Evolutionary conservation across 2,888 invertebrate genomes (phyloP), one percentile per base, ranked within the genome.

Genomic region (Zeuzera pyrina): DNA sequence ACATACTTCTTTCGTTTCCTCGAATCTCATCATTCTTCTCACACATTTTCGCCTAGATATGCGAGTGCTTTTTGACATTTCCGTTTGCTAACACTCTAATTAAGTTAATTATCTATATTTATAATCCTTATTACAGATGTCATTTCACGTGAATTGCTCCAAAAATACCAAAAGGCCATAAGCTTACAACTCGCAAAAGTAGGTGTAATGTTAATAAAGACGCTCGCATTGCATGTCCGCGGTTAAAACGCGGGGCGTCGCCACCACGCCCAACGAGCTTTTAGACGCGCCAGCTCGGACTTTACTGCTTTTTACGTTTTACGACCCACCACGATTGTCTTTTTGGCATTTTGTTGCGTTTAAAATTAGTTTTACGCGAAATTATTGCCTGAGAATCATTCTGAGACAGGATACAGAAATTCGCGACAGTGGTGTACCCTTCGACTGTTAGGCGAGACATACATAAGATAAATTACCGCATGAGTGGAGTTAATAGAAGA

Each of bases 401-500:
- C 19, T 7, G 5, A 7, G 19, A 19, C 5, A 7, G 19, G 19
- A 19, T 7, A 19, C 19, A 5, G 8, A 19, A 19, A 19, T 5
- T 19, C 19, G 8, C 19, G 19, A 7, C 19, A 19, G 6, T 5
- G 8, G 19, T 19, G 19, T 7, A 19, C 8, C 8, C 6, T 7
- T 1, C 1, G 8, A 8, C 8, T 19, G 5, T 19, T 19, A 19
- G 31, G 22, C 35, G 42, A n/a, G 22, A 22, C 11, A 12, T 26
- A 45, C 43, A 50, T 45, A 49, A 62, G 62, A 76, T 61, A 69
- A 68, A 72, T 74, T 53, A 60, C 58, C 57, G 57, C 59, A 47
- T 58, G 64, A 68, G 58, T 55, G 65, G 72, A 81, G 79, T 81
- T 81, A 81, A 81, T 79, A 76, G 68, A 74, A 76, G 68, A 78